Evolutionary conservation across 1,140 invertebrate species (phyloP).

Genomic region (Stegodyphus mimosarum): DNA sequence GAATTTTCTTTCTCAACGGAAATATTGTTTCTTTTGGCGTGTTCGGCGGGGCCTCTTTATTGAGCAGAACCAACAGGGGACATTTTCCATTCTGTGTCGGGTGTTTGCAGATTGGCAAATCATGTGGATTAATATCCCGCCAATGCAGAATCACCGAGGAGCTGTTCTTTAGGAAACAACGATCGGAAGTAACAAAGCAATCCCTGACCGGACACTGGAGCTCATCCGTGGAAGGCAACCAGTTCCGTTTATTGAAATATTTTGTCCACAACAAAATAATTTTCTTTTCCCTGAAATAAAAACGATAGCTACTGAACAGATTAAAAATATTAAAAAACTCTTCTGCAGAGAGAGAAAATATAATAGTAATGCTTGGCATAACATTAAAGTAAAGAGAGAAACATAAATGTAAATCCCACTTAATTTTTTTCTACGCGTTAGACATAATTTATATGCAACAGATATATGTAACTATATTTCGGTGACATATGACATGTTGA

Average conservation of each 20-base stretch:
- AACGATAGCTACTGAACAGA: too few relatives aligned
- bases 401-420: too few relatives aligned
- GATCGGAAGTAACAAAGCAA: constrained; percentile 63
- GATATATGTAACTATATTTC: too few relatives aligned
- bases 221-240: constrained; percentile 20
- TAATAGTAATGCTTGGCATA: too few relatives aligned
- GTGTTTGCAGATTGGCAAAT: constrained; percentile 21
- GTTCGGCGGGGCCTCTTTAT: constrained; percentile 64
- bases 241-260: constrained; percentile 39
- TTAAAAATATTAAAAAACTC: too few relatives aligned
- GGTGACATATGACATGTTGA: too few relatives aligned
- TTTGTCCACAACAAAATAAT: constrained; percentile 29
- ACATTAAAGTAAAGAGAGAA: too few relatives aligned
- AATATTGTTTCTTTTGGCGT: constrained; percentile 21
- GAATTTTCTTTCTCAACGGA: constrained; percentile 53
- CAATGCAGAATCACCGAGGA: constrained; percentile 64
- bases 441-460: too few relatives aligned
- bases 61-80: constrained; percentile 64
- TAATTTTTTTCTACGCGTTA: too few relatives aligned
- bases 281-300: not conserved
- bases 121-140: constrained; percentile 43
- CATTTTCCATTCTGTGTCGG: not conserved
- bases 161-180: constrained; percentile 43
- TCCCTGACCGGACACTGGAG: constrained; percentile 60
- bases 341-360: too few relatives aligned